Base-by-base conservation (phyloP, 1,140 invertebrate genomes). In the Saccostrea cuccullata region DNA sequence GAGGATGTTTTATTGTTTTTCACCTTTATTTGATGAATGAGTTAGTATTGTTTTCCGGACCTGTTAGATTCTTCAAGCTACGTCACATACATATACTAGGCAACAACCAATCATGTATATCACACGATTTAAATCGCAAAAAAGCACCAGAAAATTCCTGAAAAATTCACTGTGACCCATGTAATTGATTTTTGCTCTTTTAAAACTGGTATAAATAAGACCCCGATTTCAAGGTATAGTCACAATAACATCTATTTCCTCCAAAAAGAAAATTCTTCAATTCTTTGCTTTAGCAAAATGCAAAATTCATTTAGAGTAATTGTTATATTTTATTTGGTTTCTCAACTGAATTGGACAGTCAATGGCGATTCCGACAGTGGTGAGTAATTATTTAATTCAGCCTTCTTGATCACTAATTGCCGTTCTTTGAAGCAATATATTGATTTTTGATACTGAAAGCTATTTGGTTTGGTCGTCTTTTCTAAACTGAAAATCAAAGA, bases 101-200 rank as follows among this genome's bases (percentile, higher is more conserved):
- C 23, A 77, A 77, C 23, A 36, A 36, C 26, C 23, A 15, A 77
- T 36, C 26, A 26, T 77, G 70, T 77, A 77, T 15, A 77, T 15
- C 26, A 77, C 70, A 77, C 26, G 70, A 77, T 26, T 73, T 26
- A 73, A 67, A 64, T 64, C 58, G n/a, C 58, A 64, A 64, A 64
- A 17, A 64, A 6, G 6, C 30, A 13, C 30, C 30, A 36, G 23
- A 77, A 77, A 73, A 77, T 30, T 30, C 70, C 70, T 77, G 26
- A 77, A n/a, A 47, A 64, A 20, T 64, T 64, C 58, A 64, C 3
- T 40, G 23, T 77, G 70, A 77, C 70, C 70, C 70, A 15, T 11
- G 13, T 77, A 77, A 77, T 40, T 77, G 70, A 77, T 77, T 77
- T 36, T 36, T 77, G 30, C 11, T 77, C 70, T 30, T 30, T 23